A percentile compares a stretch with the other conserved stretches of the same genome.
phyloP scores from a whole-genome alignment of 2,888 invertebrate genomes.

The Neria commutata region DNA sequence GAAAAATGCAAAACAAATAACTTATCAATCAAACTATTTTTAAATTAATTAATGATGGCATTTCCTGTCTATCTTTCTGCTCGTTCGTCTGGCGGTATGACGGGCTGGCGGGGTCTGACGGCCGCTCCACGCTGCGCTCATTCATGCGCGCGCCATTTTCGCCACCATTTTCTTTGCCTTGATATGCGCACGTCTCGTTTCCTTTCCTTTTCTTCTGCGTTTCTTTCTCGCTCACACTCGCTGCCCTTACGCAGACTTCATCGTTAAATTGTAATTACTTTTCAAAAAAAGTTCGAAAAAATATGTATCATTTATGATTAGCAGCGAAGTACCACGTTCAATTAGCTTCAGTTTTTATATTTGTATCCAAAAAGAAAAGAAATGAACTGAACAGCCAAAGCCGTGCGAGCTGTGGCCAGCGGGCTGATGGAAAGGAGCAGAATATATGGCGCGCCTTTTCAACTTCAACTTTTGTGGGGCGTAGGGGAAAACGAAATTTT shows the following conservation, averaged over 20 bases:
- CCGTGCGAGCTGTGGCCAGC: too few species aligned
- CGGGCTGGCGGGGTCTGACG: neutral
- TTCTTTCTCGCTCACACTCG: slow-evolving; percentile 2
- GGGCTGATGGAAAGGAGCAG: too few species aligned
- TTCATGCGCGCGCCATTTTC: slow-evolving; percentile 12
- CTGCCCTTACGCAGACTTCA: neutral
- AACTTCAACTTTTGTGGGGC: too few species aligned
- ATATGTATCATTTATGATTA: slow-evolving; percentile 7
- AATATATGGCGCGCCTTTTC: too few species aligned
- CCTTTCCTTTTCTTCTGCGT: slow-evolving; percentile 10
- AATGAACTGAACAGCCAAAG: neutral
- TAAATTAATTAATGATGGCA: slow-evolving; percentile 32
- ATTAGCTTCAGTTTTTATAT: slow-evolving; percentile 12
- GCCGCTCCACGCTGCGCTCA: neutral
- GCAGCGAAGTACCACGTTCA: too few species aligned
- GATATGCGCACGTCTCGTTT: slow-evolving; percentile 3
- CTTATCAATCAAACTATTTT: slow-evolving; percentile 34
- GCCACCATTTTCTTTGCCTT: slow-evolving; percentile 6
- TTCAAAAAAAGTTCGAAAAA: neutral
- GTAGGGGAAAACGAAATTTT: slow-evolving; percentile 27
- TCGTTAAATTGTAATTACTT: slow-evolving; percentile 19
- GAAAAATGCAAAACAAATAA: slow-evolving; percentile 25
- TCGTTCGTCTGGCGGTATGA: slow-evolving; percentile 6
- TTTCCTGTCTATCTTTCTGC: slow-evolving; percentile 25
- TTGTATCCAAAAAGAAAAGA: neutral